Evolutionary conservation across 2,113 vertebrate species (phyloP), one percentile per base, ranked within the genome.

Genomic region (Apteryx owenii): DNA sequence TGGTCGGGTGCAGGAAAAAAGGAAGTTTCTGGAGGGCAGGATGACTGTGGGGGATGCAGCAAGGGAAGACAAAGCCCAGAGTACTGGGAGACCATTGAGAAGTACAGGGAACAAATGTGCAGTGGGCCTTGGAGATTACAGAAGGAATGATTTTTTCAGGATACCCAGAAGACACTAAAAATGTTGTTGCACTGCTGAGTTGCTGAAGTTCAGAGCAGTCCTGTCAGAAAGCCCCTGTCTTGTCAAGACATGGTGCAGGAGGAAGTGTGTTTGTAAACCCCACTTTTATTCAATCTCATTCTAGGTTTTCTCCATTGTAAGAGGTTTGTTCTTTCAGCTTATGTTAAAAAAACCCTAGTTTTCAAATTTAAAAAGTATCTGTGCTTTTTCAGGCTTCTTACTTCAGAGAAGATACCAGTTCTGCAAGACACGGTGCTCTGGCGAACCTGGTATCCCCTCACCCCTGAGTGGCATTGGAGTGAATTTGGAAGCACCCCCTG

Each of bases 401-500:
- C 36, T 91, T 21, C 29, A 75, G 33, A 42, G 42, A 69, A 69
- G 66, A 33, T 46, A 46, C 42, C 9, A 33, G 29, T 12, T 84
- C 33, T 17, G 9, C 38, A 44, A 72, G n/a, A 56, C 86, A 40
- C 33, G 81, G 38, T 58, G 50, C 69, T 93, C 72, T 62, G 44
- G 25, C 53, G 73, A 84, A 65, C 29, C 38, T 88, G 33, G 4
- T 1, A 66, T 36, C 33, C 10, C 21, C 85, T 94, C 62, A 85
- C 79, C 40, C 31, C 26, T 53, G 60, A 75, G 26, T 81, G 64
- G 88, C 68, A 88, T 95, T 56, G 85, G 82, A 69, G 62, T 90
- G 90, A 81, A 89, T 89, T 89, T 89, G 78, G 81, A 89, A 79
- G 51, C 46, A n/a, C 56, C 51, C 29, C 92, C 56, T 81, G 88